phyloP scores from a whole-genome alignment of 2,888 invertebrate species.

The Erebia ligea region DNA sequence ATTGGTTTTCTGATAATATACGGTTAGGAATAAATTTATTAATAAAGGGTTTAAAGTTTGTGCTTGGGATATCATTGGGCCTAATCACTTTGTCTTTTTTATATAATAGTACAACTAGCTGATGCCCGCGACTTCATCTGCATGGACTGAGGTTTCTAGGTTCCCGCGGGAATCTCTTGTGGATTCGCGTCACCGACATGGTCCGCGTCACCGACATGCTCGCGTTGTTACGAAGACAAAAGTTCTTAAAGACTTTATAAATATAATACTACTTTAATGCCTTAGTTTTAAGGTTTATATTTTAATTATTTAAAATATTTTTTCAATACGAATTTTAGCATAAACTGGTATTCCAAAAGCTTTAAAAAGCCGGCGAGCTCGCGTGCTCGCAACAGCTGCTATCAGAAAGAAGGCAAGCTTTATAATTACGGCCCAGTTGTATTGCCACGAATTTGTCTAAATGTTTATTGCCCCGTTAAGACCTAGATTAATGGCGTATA shows the following conservation, averaged over 20 bases:
- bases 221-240: no score
- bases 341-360: slow-evolving; percentile 8
- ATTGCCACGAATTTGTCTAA: slow-evolving; percentile 35
- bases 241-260: no score
- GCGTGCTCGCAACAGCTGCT: slow-evolving; percentile 31
- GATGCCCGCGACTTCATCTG: no score
- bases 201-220: no score
- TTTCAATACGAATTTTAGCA: no score
- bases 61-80: slow-evolving; percentile 11
- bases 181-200: no score
- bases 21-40: slow-evolving; percentile 18
- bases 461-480: slow-evolving; percentile 33
- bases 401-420: slow-evolving; percentile 17
- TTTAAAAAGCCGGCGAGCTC: slow-evolving; percentile 9
- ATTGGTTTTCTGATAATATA: slow-evolving; percentile 28
- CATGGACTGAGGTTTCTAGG: no score
- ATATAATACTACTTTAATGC: no score
- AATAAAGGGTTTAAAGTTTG: slow-evolving; percentile 22
- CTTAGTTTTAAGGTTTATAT: no score
- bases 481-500: slow-evolving; percentile 27
- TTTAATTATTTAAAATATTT: no score
- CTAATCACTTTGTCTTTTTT: neutral
- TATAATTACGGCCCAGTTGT: slow-evolving; percentile 30
- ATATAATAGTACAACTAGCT: no score
- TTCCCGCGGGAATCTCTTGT: no score